Percentiles rank a stretch among this genome's conserved stretches.
Conservation (phyloP, 2,888 invertebrate species). For the Cheilosia scutellata region DNA sequence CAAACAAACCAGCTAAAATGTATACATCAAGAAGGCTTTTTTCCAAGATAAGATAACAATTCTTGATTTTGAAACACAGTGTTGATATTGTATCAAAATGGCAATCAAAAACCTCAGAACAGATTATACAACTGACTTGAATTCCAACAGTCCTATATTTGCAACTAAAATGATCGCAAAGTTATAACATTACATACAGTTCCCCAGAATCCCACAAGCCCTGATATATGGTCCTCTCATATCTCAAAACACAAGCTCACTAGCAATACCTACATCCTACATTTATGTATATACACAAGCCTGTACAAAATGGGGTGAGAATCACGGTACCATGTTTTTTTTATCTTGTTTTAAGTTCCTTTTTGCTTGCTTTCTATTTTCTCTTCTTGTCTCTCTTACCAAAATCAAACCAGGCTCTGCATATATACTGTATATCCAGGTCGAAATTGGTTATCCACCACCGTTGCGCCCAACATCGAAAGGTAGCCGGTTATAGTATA, state of each 20-base stretch:
- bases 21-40: no score
- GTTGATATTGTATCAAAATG: no score
- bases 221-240: slow-evolving; percentile 42
- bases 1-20: no score
- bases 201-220: slow-evolving; percentile 23
- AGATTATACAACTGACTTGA: no score
- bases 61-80: no score
- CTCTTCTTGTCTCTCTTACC: not conserved
- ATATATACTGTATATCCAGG: slow-evolving; percentile 12
- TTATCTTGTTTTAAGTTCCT: slow-evolving; percentile 11
- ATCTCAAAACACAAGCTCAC: slow-evolving; percentile 52
- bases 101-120: no score
- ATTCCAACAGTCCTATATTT: not conserved
- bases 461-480: slow-evolving; percentile 24
- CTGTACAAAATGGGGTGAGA: slow-evolving; percentile 37
- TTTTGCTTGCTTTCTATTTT: slow-evolving; percentile 6
- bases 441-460: slow-evolving; percentile 67
- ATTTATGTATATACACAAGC: slow-evolving; percentile 8
- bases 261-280: slow-evolving; percentile 29
- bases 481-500: slow-evolving; percentile 7
- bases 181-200: not conserved
- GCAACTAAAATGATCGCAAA: slow-evolving; percentile 7
- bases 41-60: no score
- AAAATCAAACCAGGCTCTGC: slow-evolving; percentile 39
- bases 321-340: slow-evolving; percentile 53